Evolutionary conservation across 2,113 vertebrate genomes (phyloP), one percentile per base, ranked within the genome.

Genomic region (Mirounga angustirostris): DNA sequence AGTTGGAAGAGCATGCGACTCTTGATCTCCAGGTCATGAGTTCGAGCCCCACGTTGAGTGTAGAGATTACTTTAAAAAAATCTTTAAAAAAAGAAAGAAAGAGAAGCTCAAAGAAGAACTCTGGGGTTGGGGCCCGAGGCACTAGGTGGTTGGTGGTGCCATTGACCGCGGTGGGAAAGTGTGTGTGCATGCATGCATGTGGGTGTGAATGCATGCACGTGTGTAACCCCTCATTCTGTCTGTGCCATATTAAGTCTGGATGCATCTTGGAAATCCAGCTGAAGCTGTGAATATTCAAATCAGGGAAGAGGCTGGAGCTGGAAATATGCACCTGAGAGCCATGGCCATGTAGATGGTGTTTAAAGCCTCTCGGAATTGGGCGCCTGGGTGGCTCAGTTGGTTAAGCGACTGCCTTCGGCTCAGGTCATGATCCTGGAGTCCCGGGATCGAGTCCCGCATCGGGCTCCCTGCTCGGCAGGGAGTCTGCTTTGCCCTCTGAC

Each of bases 281-380:
- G 2, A n/a, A 12, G 26, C 12, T 13, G 7, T 50, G 54, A 78
- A 22, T 46, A 18, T 28, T 46, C 26, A 33, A 18, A 19, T 54
- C 74, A 36, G 14, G 46, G 30, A 61, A 56, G 89, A 81, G 33
- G 26, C 63, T 36, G 43, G 65, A 56, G 65, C 24, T 28, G 18
- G 30, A 30, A 54, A 33, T 15, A 0, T 26, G 21, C 15, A 0
- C n/a, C 5, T 61, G 63, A 43, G n/a, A 52, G 52, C 82, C 1
- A 0, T 11, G 5, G 2, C 26, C 13, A 2, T 0, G 9, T 11
- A 28, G 74, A 5, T 11, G 76, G 63, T 5, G 4, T 28, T 40
- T 36, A 14, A 54, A 63, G 63, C 3, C 46, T 76, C 63, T 59
- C 0, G 1, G 59, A 30, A 43, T 9, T n/a, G n/a, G n/a, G n/a